Evolutionary conservation across 2,113 vertebrate genomes (phyloP).

Genomic region (Climacteris rufus): DNA sequence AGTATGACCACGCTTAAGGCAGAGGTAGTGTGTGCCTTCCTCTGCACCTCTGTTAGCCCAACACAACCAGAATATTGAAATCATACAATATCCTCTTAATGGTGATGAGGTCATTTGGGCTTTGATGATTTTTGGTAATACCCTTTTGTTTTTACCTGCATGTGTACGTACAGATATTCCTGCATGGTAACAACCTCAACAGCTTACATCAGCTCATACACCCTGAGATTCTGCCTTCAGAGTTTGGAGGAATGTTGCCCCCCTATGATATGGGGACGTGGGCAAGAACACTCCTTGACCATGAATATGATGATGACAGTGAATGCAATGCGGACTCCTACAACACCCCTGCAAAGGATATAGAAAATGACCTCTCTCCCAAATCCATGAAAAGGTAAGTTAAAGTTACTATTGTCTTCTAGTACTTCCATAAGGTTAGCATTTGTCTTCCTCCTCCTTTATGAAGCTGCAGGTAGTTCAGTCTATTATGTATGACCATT

Average conservation of each 20-base stretch:
- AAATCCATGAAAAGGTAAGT: slow-evolving; percentile 95
- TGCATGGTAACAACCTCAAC: slow-evolving; percentile 98
- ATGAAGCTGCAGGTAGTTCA: background rate
- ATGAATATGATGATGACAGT: slow-evolving; percentile 95
- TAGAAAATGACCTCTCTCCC: slow-evolving; percentile 90
- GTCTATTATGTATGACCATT: background rate
- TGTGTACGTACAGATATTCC: slow-evolving; percentile 84
- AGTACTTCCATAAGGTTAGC: background rate
- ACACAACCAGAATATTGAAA: background rate
- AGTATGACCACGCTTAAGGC: background rate
- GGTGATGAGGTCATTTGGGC: background rate
- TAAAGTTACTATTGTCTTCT: background rate
- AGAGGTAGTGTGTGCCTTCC: background rate
- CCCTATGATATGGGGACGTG: slow-evolving; percentile 98
- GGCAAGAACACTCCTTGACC: slow-evolving; percentile 96
- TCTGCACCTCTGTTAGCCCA: background rate
- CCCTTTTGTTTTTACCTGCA: background rate
- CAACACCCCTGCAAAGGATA: slow-evolving; percentile 84
- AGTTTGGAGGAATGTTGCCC: slow-evolving; percentile 96
- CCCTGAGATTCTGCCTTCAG: slow-evolving; percentile 96
- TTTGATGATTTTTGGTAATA: background rate
- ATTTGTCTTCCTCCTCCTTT: background rate
- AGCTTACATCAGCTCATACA: slow-evolving; percentile 96
- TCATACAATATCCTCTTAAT: background rate
- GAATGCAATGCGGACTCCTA: slow-evolving; percentile 90